phyloP scores from a whole-genome alignment of 2,113 vertebrate species.

The Zapornia atra region DNA sequence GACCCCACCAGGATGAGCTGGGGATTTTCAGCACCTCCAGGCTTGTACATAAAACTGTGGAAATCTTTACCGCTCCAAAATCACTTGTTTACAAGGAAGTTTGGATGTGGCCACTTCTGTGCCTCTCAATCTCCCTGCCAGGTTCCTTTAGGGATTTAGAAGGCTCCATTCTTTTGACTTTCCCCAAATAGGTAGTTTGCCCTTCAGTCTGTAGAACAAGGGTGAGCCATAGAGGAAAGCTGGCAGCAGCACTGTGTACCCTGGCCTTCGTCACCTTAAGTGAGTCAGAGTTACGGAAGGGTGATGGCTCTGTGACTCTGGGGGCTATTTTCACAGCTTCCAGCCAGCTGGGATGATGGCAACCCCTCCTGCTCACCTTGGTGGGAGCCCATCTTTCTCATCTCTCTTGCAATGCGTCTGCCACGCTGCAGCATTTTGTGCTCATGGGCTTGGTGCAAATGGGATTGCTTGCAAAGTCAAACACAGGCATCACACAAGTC shows the following conservation, averaged over 20 bases:
- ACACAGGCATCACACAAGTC: not conserved
- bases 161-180: constrained; percentile 25
- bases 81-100: constrained; percentile 5
- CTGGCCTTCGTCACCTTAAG: not conserved
- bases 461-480: not conserved
- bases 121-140: not conserved
- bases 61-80: constrained; percentile 34
- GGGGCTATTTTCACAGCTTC: not conserved
- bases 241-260: constrained; percentile 7
- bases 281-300: not conserved
- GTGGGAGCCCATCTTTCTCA: not conserved
- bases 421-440: not conserved
- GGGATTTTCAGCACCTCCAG: constrained; percentile 16
- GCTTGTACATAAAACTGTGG: not conserved
- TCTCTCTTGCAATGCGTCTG: not conserved
- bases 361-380: not conserved
- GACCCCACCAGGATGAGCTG: not conserved
- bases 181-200: not conserved
- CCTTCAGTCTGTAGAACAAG: not conserved
- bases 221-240: not conserved
- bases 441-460: not conserved
- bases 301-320: not conserved
- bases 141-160: constrained; percentile 19
- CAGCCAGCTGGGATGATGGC: not conserved
- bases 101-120: not conserved